These are phyloP conservation scores for Lamellibrachia satsuma DNA, from an alignment of 2,888 invertebrate species.

Conservation along the genomic window DNA sequence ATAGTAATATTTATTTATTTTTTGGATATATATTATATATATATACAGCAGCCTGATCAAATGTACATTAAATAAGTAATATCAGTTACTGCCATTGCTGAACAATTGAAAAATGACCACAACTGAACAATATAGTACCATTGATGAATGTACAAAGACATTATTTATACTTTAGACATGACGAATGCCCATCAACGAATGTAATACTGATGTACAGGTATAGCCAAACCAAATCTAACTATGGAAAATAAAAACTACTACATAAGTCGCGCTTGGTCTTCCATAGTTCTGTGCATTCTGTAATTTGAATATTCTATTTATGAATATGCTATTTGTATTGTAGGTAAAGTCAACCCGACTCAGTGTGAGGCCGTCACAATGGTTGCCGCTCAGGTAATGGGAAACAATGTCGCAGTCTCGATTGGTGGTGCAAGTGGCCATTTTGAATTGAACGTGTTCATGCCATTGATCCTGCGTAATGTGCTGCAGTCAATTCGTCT, in stretches of 20 bases:
- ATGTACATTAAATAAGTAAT: too few species aligned
- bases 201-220: too few species aligned
- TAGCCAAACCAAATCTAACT: not conserved
- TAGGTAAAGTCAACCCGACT: constrained; percentile 97
- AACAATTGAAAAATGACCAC: not conserved
- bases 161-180: too few species aligned
- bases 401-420: constrained; percentile 93
- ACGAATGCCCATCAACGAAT: too few species aligned
- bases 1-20: too few species aligned
- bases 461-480: constrained; percentile 94
- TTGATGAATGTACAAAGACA: not conserved
- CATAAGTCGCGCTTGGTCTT: not conserved
- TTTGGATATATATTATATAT: too few species aligned
- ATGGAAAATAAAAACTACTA: not conserved
- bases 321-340: constrained; percentile 33
- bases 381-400: constrained; percentile 92
- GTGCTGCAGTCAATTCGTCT: constrained; percentile 84
- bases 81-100: too few species aligned
- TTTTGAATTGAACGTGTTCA: constrained; percentile 98
- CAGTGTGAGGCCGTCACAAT: constrained; percentile 98
- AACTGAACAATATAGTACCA: not conserved
- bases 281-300: not conserved
- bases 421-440: constrained; percentile 95
- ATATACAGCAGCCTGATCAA: too few species aligned
- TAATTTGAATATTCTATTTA: not conserved